Conservation (phyloP, 2,888 invertebrate species). For the Acronicta alni region DNA sequence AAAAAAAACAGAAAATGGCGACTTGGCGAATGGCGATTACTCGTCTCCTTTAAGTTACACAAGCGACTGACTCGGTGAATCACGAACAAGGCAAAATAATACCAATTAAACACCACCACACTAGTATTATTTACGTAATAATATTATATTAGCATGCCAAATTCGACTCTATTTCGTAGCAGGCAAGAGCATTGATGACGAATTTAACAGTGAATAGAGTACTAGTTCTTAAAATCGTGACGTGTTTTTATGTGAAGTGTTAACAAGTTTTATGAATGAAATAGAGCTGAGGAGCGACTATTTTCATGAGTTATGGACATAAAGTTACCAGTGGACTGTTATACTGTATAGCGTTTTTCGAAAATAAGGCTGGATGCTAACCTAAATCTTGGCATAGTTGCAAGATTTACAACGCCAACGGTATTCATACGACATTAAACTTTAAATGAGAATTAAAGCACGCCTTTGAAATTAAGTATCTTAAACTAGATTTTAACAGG, state of each 20-base stretch:
- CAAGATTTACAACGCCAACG: slow-evolving; percentile 38
- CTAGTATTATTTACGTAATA: slow-evolving; percentile 70
- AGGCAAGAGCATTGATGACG: slow-evolving; percentile 50
- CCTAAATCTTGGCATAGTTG: slow-evolving; percentile 38
- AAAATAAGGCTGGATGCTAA: slow-evolving; percentile 29
- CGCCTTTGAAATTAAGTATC: slow-evolving; percentile 6
- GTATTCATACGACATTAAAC: slow-evolving; percentile 27
- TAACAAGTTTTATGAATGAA: slow-evolving; percentile 74
- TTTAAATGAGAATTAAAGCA: slow-evolving; percentile 27
- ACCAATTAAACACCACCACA: slow-evolving; percentile 78
- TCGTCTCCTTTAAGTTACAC: slow-evolving; percentile 67
- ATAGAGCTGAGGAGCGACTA: slow-evolving; percentile 24
- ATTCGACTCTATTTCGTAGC: slow-evolving; percentile 62
- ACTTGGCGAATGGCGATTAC: slow-evolving; percentile 72
- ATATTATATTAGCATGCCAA: slow-evolving; percentile 62
- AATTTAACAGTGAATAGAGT: slow-evolving; percentile 42
- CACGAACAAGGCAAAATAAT: slow-evolving; percentile 85
- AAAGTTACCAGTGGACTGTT: slow-evolving; percentile 25
- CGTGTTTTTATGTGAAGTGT: slow-evolving; percentile 66
- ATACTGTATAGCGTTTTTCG: slow-evolving; percentile 15
- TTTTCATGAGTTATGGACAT: slow-evolving; percentile 34
- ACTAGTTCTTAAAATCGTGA: slow-evolving; percentile 61
- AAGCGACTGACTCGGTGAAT: slow-evolving; percentile 82
- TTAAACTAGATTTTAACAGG: slow-evolving; percentile 3
- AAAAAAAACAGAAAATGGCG: slow-evolving; percentile 64